Evolutionary conservation across 2,797 vertebrate species (phyloP).

Genomic region (Strix occidentalis): DNA sequence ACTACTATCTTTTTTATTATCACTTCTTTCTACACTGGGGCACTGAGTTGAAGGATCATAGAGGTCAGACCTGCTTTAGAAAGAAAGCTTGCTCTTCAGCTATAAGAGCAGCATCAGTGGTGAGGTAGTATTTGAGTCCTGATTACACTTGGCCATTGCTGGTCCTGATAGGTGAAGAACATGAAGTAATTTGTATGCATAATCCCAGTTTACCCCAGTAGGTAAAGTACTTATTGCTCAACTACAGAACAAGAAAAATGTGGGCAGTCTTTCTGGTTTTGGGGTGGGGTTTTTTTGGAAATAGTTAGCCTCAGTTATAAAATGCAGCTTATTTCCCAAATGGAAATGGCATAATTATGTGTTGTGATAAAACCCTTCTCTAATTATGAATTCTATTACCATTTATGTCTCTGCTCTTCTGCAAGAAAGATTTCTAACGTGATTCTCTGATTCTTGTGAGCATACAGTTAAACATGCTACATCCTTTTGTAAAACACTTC

Average conservation of each 20-base stretch:
- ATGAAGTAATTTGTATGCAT: neutral
- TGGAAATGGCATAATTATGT: neutral
- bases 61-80: neutral
- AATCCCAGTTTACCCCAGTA: neutral
- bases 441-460: neutral
- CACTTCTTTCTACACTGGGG: neutral
- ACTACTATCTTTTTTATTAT: conserved; percentile 23
- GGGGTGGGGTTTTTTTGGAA: neutral
- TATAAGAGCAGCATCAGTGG: neutral
- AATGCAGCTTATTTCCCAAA: neutral
- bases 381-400: neutral
- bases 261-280: neutral
- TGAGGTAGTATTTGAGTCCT: neutral
- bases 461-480: neutral
- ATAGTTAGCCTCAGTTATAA: neutral
- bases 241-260: neutral
- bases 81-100: neutral
- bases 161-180: neutral
- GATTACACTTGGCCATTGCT: neutral
- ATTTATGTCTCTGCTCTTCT: neutral
- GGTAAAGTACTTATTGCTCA: neutral
- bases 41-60: neutral
- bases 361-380: neutral
- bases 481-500: neutral
- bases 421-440: neutral